phyloP scores from a whole-genome alignment of 2,888 invertebrate species.

The Drosophila mettleri region DNA sequence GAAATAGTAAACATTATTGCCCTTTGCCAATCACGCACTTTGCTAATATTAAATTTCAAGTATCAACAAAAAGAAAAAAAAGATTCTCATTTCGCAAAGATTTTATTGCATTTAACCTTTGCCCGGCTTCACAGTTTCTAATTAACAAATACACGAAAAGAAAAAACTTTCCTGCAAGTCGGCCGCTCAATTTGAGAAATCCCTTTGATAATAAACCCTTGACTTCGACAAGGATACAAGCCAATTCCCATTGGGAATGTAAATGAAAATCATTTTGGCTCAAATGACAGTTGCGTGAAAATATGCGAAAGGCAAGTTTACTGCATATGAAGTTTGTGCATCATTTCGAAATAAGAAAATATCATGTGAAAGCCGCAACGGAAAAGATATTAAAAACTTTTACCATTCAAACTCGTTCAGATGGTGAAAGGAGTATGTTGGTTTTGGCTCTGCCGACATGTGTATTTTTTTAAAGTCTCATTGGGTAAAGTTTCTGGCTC shows the following conservation, averaged over 20 bases:
- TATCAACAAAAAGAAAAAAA: no score
- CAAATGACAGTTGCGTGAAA: not conserved
- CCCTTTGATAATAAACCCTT: not conserved
- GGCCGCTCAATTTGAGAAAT: not conserved
- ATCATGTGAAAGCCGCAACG: not conserved
- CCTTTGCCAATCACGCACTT: conserved; percentile 9
- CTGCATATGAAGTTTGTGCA: not conserved
- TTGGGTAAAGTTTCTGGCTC: not conserved
- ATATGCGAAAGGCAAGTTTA: not conserved
- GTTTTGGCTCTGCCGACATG: not conserved
- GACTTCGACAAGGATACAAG: not conserved
- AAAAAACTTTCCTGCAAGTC: not conserved
- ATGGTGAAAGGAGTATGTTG: not conserved
- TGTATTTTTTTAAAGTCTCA: not conserved
- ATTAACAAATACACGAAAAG: not conserved
- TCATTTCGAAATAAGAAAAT: not conserved
- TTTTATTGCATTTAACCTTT: conserved; percentile 3
- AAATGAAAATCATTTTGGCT: conserved; percentile 2
- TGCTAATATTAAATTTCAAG: conserved; percentile 25
- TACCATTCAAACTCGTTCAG: not conserved
- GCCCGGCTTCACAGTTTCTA: not conserved
- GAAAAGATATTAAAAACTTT: conserved; percentile 2
- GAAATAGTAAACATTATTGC: conserved; percentile 14
- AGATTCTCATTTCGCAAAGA: not conserved
- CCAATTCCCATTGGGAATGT: not conserved